These are phyloP conservation scores for Thinocorus orbignyianus DNA, from an alignment of 2,113 vertebrate genomes.

Conservation along the genomic window DNA sequence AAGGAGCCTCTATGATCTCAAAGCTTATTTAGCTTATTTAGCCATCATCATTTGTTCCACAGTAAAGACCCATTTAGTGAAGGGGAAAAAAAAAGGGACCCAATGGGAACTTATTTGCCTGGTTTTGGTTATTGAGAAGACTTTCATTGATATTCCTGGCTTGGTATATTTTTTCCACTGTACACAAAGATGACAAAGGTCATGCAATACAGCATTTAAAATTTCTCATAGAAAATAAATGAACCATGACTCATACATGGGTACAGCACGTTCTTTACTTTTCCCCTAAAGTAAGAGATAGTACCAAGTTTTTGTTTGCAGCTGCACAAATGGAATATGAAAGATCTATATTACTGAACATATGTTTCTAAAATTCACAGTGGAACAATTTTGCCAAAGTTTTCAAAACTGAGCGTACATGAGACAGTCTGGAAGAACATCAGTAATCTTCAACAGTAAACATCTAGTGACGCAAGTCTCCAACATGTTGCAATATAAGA, in stretches of 20 bases:
- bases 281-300: conserved; percentile 37
- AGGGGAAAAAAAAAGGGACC: not conserved
- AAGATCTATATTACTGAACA: not conserved
- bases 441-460: conserved; percentile 43
- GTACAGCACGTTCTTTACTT: conserved; percentile 51
- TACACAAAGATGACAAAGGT: conserved; percentile 65
- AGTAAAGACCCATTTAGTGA: conserved; percentile 3
- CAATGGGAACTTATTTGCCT: conserved; percentile 34
- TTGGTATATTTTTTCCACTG: conserved; percentile 63
- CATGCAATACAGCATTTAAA: conserved; percentile 52
- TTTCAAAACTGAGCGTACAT: conserved; percentile 7
- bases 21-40: conserved; percentile 48
- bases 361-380: conserved; percentile 33
- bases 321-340: conserved; percentile 4
- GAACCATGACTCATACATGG: conserved; percentile 41
- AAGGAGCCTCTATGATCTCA: not conserved
- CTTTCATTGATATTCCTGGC: conserved; percentile 66
- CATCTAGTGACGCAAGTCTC: conserved; percentile 35
- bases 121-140: conserved; percentile 58
- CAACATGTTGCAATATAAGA: conserved; percentile 23
- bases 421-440: conserved; percentile 30
- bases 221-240: conserved; percentile 59
- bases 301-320: conserved; percentile 29
- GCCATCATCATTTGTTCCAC: conserved; percentile 53
- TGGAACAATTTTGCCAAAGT: not conserved